Percentiles rank a stretch among this genome's conserved stretches.
These are phyloP conservation scores for Sinotaia quadrata DNA, from an alignment of 2,888 invertebrate species.

Conservation along the genomic window DNA sequence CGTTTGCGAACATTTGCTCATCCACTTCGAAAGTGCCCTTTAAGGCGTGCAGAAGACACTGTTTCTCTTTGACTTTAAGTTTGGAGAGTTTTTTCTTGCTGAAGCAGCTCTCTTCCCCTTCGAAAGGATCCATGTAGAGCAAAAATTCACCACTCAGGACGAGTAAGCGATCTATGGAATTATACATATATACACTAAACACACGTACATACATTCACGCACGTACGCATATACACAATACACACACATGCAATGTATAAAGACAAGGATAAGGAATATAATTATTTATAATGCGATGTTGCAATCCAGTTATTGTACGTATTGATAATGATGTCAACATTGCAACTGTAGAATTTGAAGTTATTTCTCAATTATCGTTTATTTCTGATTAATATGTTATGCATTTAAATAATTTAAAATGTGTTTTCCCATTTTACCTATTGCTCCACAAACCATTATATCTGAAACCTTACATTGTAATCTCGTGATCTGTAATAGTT, in stretches of 20 bases:
- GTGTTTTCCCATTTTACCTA: too few species aligned
- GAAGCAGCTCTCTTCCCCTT: neutral
- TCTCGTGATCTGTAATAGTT: too few species aligned
- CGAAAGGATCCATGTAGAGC: neutral
- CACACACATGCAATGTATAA: constrained; percentile 2
- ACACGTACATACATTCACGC: neutral
- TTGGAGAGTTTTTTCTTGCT: neutral
- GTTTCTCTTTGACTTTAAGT: neutral
- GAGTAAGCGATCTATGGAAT: neutral
- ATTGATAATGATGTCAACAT: too few species aligned
- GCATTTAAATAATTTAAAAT: too few species aligned
- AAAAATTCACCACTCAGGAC: neutral
- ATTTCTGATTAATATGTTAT: too few species aligned
- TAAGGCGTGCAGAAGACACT: neutral
- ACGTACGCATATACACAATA: neutral
- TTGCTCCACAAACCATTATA: too few species aligned
- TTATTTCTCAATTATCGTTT: too few species aligned
- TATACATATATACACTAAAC: neutral
- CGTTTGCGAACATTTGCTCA: constrained; percentile 34
- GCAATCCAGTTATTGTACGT: too few species aligned
- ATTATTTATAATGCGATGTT: too few species aligned
- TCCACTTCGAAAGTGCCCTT: constrained; percentile 28
- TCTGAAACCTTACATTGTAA: too few species aligned
- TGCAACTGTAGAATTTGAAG: too few species aligned
- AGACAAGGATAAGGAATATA: too few species aligned